Evolutionary conservation across 2,888 invertebrate genomes (phyloP).

Genomic region (Brachyptera risi): DNA sequence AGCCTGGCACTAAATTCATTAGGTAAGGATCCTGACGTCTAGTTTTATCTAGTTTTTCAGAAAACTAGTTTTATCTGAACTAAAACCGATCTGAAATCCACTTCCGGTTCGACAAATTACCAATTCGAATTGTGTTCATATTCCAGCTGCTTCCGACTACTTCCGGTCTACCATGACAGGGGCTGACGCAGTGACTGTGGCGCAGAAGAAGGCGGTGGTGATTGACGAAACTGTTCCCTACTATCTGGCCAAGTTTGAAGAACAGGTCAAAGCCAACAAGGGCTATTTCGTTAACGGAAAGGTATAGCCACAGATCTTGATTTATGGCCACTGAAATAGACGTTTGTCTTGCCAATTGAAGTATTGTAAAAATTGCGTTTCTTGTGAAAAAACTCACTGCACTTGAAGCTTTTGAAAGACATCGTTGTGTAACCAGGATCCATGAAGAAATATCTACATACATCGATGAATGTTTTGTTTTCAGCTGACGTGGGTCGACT

Average conservation of each 20-base stretch:
- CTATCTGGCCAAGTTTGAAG: constrained; percentile 55
- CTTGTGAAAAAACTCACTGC: neutral
- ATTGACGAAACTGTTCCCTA: constrained; percentile 54
- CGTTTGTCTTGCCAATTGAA: neutral
- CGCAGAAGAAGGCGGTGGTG: constrained; percentile 47
- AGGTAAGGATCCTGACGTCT: too few relatives aligned
- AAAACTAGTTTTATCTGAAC: too few relatives aligned
- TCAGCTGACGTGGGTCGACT: constrained; percentile 62
- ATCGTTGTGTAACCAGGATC: too few relatives aligned
- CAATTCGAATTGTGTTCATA: neutral
- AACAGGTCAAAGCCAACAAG: constrained; percentile 54
- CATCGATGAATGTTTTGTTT: too few relatives aligned
- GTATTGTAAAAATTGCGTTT: neutral
- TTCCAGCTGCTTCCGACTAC: neutral
- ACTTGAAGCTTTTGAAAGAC: neutral
- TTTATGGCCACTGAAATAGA: constrained; percentile 51
- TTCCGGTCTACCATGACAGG: neutral
- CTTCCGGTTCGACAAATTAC: too few relatives aligned
- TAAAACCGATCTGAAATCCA: too few relatives aligned
- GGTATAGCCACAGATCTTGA: too few relatives aligned
- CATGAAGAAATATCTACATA: too few relatives aligned
- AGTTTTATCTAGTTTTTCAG: too few relatives aligned
- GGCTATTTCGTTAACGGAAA: too few relatives aligned
- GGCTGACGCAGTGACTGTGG: constrained; percentile 33
- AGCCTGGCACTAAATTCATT: too few relatives aligned